Conservation (phyloP, 2,113 vertebrate species). For the Macrotis lagotis region DNA sequence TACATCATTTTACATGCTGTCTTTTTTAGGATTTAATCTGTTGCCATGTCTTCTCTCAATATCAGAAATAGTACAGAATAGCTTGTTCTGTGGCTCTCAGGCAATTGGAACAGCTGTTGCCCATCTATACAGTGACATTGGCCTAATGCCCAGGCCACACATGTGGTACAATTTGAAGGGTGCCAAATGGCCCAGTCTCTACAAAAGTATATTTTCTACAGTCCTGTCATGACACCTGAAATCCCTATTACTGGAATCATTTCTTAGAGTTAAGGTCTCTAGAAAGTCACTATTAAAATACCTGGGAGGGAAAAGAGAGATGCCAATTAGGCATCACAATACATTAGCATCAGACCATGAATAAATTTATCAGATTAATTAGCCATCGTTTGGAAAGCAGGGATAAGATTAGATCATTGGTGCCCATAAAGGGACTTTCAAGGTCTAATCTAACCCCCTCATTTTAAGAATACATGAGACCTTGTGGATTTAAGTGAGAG, state of each 20-base stretch:
- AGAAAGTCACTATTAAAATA: conserved; percentile 33
- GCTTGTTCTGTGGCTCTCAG: neutral
- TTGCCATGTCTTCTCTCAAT: neutral
- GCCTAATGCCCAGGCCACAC: neutral
- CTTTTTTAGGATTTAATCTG: conserved; percentile 41
- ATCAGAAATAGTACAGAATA: conserved; percentile 39
- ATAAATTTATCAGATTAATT: neutral
- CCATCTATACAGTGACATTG: neutral
- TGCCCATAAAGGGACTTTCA: neutral
- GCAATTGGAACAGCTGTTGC: neutral
- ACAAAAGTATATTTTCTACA: neutral
- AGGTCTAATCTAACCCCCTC: neutral
- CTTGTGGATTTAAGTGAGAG: neutral
- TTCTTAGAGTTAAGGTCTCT: neutral
- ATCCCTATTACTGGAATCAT: neutral
- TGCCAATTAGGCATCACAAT: neutral
- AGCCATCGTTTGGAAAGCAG: conserved; percentile 19
- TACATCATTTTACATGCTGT: conserved; percentile 2
- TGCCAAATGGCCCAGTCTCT: neutral
- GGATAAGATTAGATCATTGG: neutral
- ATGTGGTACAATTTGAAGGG: conserved; percentile 15
- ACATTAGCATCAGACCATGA: neutral
- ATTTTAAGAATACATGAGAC: neutral
- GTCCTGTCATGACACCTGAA: neutral
- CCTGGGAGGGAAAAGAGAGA: neutral